These are phyloP conservation scores for Pocillopora meandrina DNA, from an alignment of 92 coral and sea anemone species.

Conservation along the genomic window DNA sequence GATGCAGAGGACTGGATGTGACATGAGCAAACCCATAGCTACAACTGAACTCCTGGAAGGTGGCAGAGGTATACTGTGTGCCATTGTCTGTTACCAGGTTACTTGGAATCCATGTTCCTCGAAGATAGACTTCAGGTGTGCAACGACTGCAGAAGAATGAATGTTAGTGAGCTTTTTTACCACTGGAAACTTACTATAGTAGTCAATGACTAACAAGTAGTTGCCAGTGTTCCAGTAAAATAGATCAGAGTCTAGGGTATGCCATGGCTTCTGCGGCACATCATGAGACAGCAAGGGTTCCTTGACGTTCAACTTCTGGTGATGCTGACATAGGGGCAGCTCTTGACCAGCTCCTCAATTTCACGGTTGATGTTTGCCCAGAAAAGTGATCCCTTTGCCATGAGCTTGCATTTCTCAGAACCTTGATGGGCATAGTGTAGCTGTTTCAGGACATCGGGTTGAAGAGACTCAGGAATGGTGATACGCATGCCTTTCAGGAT, in stretches of 20 bases:
- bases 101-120: conserved; percentile 66
- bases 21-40: conserved; percentile 58
- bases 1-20: conserved; percentile 59
- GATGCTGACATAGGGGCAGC: conserved; percentile 51
- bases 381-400: conserved; percentile 68
- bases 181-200: conserved; percentile 65
- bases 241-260: conserved; percentile 52
- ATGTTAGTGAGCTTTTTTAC: conserved; percentile 55
- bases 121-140: conserved; percentile 57
- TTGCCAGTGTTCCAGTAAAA: conserved; percentile 63
- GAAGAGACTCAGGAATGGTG: conserved; percentile 34
- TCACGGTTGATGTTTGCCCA: conserved; percentile 60
- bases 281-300: conserved; percentile 62
- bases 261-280: conserved; percentile 56
- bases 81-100: conserved; percentile 50
- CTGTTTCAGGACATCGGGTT: conserved; percentile 49
- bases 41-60: conserved; percentile 65
- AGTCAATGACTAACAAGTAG: conserved; percentile 54
- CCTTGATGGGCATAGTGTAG: conserved; percentile 59
- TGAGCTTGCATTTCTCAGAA: conserved; percentile 58
- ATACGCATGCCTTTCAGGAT: conserved; percentile 51
- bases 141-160: conserved; percentile 50
- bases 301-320: conserved; percentile 55
- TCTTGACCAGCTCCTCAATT: conserved; percentile 54
- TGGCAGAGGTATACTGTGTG: conserved; percentile 66